Evolutionary conservation across 2,797 vertebrate species (phyloP).

Genomic region (Halcyon badia): DNA sequence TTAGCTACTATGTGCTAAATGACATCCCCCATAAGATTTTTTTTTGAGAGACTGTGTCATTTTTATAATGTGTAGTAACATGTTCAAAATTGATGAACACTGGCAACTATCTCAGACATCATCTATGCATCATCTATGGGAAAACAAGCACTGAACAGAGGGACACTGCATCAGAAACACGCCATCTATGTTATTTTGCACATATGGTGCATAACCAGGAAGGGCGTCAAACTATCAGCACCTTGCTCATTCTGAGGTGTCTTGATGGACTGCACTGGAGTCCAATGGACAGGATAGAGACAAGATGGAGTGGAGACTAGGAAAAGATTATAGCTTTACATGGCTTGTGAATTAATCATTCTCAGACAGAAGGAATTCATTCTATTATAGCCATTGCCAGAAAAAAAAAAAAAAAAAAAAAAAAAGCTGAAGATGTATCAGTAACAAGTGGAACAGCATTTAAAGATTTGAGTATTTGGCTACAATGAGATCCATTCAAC

Average conservation of each 20-base stretch:
- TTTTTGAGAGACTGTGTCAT: background rate
- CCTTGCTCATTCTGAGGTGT: conserved; percentile 66
- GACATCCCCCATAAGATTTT: background rate
- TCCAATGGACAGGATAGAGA: background rate
- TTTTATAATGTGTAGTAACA: background rate
- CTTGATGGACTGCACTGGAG: conserved; percentile 65
- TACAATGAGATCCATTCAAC: background rate
- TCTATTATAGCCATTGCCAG: background rate
- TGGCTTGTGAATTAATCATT: background rate
- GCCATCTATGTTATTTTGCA: conserved; percentile 18
- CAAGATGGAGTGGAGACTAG: conserved; percentile 24
- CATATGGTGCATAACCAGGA: conserved; percentile 12
- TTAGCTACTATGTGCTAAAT: background rate
- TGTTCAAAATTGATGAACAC: background rate
- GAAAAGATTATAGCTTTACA: background rate
- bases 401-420: background rate
- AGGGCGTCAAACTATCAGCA: conserved; percentile 23
- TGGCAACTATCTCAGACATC: background rate
- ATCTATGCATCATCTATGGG: background rate
- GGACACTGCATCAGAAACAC: background rate
- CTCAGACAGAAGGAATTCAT: background rate
- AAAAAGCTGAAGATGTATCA: background rate
- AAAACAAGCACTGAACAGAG: conserved; percentile 26
- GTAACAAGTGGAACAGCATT: background rate
- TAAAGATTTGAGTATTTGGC: background rate